phyloP scores from a whole-genome alignment of 2,888 invertebrate species.

The Melieria crassipennis region DNA sequence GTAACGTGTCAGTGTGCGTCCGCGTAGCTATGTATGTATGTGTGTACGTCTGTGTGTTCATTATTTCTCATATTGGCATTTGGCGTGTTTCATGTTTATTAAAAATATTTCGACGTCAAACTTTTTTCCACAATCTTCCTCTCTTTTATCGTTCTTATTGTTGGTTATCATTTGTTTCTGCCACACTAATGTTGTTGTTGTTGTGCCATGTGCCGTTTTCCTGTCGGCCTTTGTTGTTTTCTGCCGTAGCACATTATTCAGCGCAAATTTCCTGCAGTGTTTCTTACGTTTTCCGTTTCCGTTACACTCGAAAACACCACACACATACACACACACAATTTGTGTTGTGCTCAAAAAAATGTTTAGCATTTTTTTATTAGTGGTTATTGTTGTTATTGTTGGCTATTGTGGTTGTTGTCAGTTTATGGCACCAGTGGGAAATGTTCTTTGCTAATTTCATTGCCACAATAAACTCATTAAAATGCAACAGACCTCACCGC shows the following conservation, averaged over 20 bases:
- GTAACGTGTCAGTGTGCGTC: neutral
- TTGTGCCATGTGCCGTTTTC: neutral
- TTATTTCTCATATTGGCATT: slow-evolving; percentile 7
- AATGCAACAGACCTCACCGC: slow-evolving; percentile 29
- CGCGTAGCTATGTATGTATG: neutral
- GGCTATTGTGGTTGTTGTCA: neutral
- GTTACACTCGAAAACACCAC: too few species aligned
- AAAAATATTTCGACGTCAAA: neutral
- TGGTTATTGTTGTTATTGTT: too few species aligned
- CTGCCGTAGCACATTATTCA: neutral
- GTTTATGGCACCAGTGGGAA: neutral
- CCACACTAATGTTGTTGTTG: neutral
- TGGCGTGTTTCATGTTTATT: slow-evolving; percentile 24
- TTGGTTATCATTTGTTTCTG: too few species aligned
- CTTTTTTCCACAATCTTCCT: too few species aligned
- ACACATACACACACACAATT: too few species aligned
- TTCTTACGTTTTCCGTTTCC: too few species aligned
- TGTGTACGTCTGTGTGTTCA: neutral
- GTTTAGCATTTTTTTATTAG: too few species aligned
- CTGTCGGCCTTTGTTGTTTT: neutral
- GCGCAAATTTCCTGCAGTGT: neutral
- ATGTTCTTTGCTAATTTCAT: slow-evolving; percentile 33
- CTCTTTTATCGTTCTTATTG: too few species aligned
- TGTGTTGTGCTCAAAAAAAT: too few species aligned
- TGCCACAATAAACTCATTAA: slow-evolving; percentile 40